phyloP scores from a whole-genome alignment of 2,888 invertebrate species.

The Homarus gammarus region DNA sequence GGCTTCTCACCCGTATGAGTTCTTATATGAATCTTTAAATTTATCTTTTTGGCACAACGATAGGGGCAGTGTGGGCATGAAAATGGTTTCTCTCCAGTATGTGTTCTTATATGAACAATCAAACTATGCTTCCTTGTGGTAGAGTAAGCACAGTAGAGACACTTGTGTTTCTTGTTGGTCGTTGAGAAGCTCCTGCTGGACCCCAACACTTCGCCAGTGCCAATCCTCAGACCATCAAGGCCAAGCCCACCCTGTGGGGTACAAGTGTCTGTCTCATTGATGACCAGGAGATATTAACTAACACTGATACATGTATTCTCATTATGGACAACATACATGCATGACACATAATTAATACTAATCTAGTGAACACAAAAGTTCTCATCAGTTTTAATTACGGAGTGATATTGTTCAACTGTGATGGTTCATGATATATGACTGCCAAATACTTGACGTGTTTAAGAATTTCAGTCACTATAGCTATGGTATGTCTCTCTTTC shows the following conservation, averaged over 20 bases:
- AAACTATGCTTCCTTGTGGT: constrained; percentile 44
- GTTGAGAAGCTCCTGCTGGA: constrained; percentile 19
- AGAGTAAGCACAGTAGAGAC: constrained; percentile 43
- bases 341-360: constrained; percentile 11
- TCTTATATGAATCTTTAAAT: constrained; percentile 59
- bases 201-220: constrained; percentile 22
- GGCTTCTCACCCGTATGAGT: constrained; percentile 63
- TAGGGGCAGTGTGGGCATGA: constrained; percentile 57
- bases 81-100: constrained; percentile 62
- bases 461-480: not conserved
- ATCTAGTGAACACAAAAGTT: not conserved
- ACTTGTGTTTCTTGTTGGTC: constrained; percentile 33
- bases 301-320: not conserved
- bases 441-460: not conserved
- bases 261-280: constrained; percentile 43
- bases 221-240: constrained; percentile 24
- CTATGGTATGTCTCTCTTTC: too few species aligned
- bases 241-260: constrained; percentile 53
- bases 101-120: constrained; percentile 48
- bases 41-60: constrained; percentile 57
- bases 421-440: not conserved
- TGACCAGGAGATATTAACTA: constrained; percentile 4
- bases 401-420: not conserved
- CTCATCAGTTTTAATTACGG: not conserved
- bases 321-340: not conserved